A percentile compares a stretch with the other conserved stretches of the same genome.
Conservation (phyloP, 2,888 invertebrate genomes). For the Caenorhabditis sp. region DNA sequence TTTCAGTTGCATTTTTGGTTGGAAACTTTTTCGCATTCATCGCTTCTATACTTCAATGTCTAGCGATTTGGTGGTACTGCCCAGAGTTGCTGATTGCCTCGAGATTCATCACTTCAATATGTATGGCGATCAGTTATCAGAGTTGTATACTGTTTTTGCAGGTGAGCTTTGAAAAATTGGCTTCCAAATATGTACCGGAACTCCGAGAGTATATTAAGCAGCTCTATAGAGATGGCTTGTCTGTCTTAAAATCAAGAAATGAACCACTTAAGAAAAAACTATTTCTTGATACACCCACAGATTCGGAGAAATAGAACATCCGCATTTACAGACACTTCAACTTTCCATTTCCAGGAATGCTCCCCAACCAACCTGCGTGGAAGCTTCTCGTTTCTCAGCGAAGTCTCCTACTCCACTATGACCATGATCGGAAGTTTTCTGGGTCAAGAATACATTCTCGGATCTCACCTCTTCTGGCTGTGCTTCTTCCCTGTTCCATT, state of each 20-base stretch:
- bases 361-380: constrained; percentile 77
- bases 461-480: constrained; percentile 70
- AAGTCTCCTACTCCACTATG: constrained; percentile 76
- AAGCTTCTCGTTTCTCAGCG: constrained; percentile 73
- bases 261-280: too few relatives aligned
- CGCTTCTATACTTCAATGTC: constrained; percentile 69
- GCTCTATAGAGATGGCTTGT: too few relatives aligned
- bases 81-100: constrained; percentile 75
- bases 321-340: too few relatives aligned
- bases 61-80: constrained; percentile 65
- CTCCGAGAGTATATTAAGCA: too few relatives aligned
- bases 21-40: constrained; percentile 69
- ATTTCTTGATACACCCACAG: too few relatives aligned
- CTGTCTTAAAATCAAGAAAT: too few relatives aligned
- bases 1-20: constrained; percentile 75
- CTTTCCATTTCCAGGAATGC: constrained; percentile 75
- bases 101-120: constrained; percentile 73
- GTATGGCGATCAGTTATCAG: constrained; percentile 77
- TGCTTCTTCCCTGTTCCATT: constrained; percentile 73
- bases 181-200: neutral
- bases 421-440: constrained; percentile 74
- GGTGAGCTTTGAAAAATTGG: neutral
- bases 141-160: constrained; percentile 73
- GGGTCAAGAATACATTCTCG: constrained; percentile 72
- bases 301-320: too few relatives aligned